Conservation (phyloP, 2,113 vertebrate genomes). For the Oreotrochilus melanogaster region DNA sequence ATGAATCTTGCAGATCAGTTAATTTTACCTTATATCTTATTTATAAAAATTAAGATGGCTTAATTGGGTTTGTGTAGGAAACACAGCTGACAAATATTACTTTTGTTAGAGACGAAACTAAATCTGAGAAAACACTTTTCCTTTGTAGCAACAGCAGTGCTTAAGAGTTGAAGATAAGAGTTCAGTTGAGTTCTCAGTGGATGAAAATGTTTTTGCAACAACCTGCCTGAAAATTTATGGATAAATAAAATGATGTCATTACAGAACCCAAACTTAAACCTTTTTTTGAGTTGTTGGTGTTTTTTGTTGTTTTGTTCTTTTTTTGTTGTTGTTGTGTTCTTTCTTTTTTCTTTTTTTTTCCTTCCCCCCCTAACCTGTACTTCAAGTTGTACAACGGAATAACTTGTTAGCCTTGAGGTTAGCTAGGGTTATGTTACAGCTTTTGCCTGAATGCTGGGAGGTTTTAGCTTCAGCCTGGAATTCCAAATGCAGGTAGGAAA, state of each 20-base stretch:
- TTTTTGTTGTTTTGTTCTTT: no score
- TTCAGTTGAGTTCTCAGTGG: background rate
- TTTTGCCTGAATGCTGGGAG: background rate
- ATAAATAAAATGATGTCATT: background rate
- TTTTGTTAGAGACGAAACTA: background rate
- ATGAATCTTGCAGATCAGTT: background rate
- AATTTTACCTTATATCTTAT: background rate
- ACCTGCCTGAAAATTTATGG: background rate
- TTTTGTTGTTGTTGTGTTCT: no score
- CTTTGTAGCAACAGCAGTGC: background rate
- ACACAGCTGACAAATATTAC: background rate
- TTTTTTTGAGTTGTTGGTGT: no score
- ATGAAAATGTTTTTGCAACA: background rate
- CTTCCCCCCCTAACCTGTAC: background rate
- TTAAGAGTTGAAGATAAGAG: background rate
- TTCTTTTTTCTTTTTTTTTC: no score
- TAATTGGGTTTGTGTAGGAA: background rate
- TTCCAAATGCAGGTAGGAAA: background rate
- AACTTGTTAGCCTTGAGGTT: background rate
- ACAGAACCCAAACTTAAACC: background rate
- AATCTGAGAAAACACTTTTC: background rate
- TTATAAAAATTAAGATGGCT: background rate
- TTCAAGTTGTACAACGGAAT: background rate
- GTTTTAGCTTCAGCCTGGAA: background rate
- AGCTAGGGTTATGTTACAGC: background rate